A percentile compares a stretch with the other conserved stretches of the same genome.
Conservation (phyloP, 2,888 invertebrate species). For the Limnephilus auricula region DNA sequence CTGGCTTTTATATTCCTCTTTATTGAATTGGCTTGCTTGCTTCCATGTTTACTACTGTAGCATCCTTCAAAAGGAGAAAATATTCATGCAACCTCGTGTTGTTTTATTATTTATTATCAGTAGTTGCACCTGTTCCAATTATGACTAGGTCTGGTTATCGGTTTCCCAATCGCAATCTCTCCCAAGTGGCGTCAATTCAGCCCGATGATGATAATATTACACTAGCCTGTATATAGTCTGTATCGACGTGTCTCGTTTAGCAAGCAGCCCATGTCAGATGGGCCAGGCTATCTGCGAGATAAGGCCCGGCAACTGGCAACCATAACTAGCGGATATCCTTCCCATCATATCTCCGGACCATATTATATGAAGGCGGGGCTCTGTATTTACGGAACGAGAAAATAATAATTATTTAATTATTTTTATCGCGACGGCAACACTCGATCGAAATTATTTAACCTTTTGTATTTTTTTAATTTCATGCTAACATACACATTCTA, state of each 20-base stretch:
- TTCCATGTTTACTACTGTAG: too few relatives aligned
- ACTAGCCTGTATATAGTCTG: background rate
- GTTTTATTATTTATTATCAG: background rate
- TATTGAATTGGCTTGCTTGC: too few relatives aligned
- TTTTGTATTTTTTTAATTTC: background rate
- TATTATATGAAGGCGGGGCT: background rate
- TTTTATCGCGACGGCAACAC: background rate
- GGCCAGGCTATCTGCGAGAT: background rate
- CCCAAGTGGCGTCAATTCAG: background rate
- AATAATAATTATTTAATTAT: background rate
- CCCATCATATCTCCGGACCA: background rate
- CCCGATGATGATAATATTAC: background rate
- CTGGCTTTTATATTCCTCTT: too few relatives aligned
- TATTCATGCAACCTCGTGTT: background rate
- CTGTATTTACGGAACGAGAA: background rate
- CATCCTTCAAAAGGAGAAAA: background rate
- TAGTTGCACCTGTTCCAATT: background rate
- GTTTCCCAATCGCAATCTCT: background rate
- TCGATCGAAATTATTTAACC: background rate
- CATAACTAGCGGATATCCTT: background rate
- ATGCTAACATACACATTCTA: too few relatives aligned
- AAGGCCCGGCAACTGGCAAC: background rate
- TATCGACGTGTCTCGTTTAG: background rate
- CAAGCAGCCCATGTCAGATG: background rate
- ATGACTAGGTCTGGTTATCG: background rate